phyloP scores from a whole-genome alignment of 2,113 vertebrate species.

The Microcebus griseorufus region DNA sequence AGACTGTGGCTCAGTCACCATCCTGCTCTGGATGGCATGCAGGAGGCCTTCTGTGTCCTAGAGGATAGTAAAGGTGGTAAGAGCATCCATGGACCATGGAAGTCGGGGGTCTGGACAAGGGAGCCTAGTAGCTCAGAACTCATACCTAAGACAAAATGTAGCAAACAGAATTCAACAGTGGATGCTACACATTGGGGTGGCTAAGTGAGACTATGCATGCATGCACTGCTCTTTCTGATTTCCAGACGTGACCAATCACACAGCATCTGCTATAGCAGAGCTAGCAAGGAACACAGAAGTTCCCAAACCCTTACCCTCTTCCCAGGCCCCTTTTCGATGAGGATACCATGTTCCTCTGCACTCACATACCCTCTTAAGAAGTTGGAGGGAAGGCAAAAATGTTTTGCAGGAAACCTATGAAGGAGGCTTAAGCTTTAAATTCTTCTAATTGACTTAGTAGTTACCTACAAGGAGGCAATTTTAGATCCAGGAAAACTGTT shows the following conservation, averaged over 20 bases:
- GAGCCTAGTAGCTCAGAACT: neutral
- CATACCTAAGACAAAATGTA: neutral
- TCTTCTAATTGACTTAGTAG: neutral
- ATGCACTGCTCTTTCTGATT: neutral
- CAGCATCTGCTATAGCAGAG: neutral
- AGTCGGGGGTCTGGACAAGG: neutral
- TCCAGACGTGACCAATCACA: neutral
- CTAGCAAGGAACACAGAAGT: neutral
- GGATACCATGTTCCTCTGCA: neutral
- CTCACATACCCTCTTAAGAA: neutral
- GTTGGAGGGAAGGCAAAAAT: neutral
- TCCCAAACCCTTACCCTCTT: accelerated
- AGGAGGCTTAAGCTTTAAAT: neutral
- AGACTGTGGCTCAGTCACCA: neutral
- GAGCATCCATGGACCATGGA: neutral
- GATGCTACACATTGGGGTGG: accelerated
- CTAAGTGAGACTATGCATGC: neutral
- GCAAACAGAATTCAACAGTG: neutral
- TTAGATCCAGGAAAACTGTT: neutral
- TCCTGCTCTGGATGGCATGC: neutral
- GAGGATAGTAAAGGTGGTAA: neutral
- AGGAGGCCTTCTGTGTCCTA: no score
- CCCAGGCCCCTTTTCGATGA: neutral
- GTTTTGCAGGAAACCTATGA: neutral
- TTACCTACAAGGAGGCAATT: neutral